Percentiles rank a stretch among this genome's conserved stretches.
Evolutionary conservation across 2,113 vertebrate species (phyloP).

Genomic region (Carassius gibelio): DNA sequence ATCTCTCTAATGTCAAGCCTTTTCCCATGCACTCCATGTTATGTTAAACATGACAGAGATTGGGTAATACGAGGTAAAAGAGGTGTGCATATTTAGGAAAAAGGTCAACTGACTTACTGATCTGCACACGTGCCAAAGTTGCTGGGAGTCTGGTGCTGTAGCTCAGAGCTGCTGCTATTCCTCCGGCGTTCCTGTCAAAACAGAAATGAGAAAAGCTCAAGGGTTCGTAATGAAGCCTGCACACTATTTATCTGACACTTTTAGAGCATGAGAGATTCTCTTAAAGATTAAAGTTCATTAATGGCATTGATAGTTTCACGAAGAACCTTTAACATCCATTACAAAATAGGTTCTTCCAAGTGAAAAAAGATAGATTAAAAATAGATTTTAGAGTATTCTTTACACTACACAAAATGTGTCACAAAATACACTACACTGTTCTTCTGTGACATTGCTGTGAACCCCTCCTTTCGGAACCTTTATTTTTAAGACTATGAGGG

Average conservation of each 20-base stretch:
- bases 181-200: background rate
- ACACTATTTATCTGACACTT: background rate
- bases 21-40: background rate
- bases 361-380: too few relatives aligned
- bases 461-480: too few relatives aligned
- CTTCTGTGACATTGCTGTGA: too few relatives aligned
- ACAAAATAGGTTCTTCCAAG: too few relatives aligned
- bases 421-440: too few relatives aligned
- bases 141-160: conserved; percentile 1
- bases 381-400: too few relatives aligned
- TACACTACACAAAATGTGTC: too few relatives aligned
- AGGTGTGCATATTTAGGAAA: background rate
- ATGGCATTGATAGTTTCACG: too few relatives aligned
- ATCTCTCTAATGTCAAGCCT: background rate
- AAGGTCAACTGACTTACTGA: background rate
- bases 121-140: background rate
- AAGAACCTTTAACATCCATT: too few relatives aligned
- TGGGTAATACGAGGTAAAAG: conserved; percentile 3
- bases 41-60: background rate
- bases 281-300: too few relatives aligned
- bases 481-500: background rate
- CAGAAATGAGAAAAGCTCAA: background rate
- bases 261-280: background rate
- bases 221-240: background rate
- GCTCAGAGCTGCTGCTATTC: background rate